Percentiles rank a stretch among this genome's conserved stretches.
Conservation (phyloP, 2,797 vertebrate species). For the Arctocebus calabarensis region DNA sequence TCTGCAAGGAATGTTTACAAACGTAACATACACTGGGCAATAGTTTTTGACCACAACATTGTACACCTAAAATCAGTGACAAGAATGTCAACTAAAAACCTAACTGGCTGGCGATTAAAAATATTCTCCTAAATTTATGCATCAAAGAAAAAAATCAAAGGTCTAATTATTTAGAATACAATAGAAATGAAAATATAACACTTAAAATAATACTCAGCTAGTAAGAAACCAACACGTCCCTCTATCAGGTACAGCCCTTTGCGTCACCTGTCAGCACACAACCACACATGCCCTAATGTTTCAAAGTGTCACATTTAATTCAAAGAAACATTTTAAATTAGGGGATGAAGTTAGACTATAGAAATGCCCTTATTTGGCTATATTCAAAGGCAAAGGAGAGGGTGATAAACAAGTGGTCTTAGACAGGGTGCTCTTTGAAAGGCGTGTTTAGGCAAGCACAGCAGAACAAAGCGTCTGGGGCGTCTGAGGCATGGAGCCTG, state of each 20-base stretch:
- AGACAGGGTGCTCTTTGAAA: slow-evolving; percentile 12
- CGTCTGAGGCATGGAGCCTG: slow-evolving; percentile 56
- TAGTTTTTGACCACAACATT: neutral
- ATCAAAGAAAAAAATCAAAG: neutral
- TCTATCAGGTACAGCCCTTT: accelerated
- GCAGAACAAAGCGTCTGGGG: slow-evolving; percentile 48
- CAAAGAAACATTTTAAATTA: neutral
- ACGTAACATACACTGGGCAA: accelerated
- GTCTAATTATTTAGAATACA: neutral
- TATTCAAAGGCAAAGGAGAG: slow-evolving; percentile 38
- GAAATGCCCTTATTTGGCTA: neutral
- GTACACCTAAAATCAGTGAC: neutral
- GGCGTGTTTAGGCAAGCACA: slow-evolving; percentile 11
- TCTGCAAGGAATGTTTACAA: neutral
- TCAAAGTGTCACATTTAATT: neutral
- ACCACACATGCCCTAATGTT: accelerated
- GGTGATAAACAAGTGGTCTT: neutral
- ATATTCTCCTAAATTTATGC: neutral
- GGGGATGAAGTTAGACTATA: neutral
- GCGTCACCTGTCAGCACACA: neutral
- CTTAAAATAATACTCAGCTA: neutral
- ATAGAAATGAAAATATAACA: neutral
- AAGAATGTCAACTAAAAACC: neutral
- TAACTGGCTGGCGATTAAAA: neutral
- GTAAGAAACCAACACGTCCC: neutral